Evolutionary conservation across 92 coral and sea anemone species (phyloP).

Genomic region (Plumapathes pennacea): DNA sequence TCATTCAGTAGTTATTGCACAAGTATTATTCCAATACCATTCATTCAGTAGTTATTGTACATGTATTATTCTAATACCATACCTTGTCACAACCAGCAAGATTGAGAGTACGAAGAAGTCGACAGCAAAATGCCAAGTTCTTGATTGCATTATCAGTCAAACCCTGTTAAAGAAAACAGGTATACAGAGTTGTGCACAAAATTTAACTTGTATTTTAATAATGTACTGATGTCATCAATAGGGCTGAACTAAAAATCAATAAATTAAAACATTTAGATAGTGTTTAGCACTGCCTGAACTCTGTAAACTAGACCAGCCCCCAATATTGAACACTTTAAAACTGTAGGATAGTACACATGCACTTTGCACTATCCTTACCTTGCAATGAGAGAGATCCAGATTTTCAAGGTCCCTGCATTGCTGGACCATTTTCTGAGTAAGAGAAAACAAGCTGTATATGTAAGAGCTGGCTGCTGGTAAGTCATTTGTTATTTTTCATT

Average conservation of each 20-base stretch:
- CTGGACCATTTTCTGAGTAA: slow-evolving; percentile 91
- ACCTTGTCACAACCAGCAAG: slow-evolving; percentile 91
- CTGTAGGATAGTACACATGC: too few species aligned
- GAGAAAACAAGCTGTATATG: not conserved
- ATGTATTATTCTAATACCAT: not conserved
- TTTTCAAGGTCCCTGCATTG: slow-evolving; percentile 88
- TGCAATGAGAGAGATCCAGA: slow-evolving; percentile 81
- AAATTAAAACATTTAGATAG: too few species aligned
- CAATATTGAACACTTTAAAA: too few species aligned
- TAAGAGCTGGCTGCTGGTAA: too few species aligned
- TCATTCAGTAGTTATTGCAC: not conserved
- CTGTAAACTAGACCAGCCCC: too few species aligned
- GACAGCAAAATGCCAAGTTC: slow-evolving; percentile 96
- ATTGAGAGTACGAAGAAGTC: slow-evolving; percentile 83
- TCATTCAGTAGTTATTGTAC: not conserved
- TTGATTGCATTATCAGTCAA: slow-evolving; percentile 95
- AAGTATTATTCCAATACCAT: not conserved
- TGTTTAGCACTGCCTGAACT: too few species aligned
- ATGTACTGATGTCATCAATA: too few species aligned
- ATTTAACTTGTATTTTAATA: too few species aligned
- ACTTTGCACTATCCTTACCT: slow-evolving; percentile 52
- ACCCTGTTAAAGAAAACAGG: slow-evolving; percentile 54
- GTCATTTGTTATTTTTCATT: too few species aligned
- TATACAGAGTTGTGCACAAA: too few species aligned
- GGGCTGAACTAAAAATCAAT: too few species aligned